These are phyloP conservation scores for Phengaris arion DNA, from an alignment of 2,888 invertebrate species.

Conservation along the genomic window DNA sequence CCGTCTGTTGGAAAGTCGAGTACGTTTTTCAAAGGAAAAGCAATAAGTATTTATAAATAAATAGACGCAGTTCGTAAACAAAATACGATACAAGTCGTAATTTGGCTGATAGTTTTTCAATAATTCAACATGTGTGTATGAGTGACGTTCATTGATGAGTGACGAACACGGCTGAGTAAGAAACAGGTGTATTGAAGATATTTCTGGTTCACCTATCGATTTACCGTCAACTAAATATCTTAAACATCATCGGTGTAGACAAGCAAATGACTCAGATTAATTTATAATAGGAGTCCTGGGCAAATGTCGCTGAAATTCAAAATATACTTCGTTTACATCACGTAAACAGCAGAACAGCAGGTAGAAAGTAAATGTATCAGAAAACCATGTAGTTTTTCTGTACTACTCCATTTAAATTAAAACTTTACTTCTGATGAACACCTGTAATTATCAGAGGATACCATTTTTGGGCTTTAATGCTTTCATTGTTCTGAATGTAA, in stretches of 20 bases:
- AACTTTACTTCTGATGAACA: background rate
- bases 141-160: conserved; percentile 7
- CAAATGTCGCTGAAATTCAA: background rate
- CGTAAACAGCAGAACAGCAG: background rate
- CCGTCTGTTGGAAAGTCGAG: no score
- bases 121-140: conserved; percentile 12
- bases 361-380: background rate
- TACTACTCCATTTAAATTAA: background rate
- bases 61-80: background rate
- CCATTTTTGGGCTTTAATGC: no score
- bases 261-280: conserved; percentile 26
- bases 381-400: background rate
- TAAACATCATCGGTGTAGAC: conserved; percentile 1
- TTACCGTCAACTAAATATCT: conserved; percentile 12
- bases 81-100: background rate
- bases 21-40: no score
- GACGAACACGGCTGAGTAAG: background rate
- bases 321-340: background rate
- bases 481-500: background rate
- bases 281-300: conserved; percentile 13
- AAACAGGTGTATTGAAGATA: conserved; percentile 13
- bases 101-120: conserved; percentile 18
- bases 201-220: conserved; percentile 18
- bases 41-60: no score
- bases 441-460: background rate